Percentiles rank a stretch among this genome's conserved stretches.
Evolutionary conservation across 2,113 vertebrate genomes (phyloP).

Genomic region (Manacus vitellinus): DNA sequence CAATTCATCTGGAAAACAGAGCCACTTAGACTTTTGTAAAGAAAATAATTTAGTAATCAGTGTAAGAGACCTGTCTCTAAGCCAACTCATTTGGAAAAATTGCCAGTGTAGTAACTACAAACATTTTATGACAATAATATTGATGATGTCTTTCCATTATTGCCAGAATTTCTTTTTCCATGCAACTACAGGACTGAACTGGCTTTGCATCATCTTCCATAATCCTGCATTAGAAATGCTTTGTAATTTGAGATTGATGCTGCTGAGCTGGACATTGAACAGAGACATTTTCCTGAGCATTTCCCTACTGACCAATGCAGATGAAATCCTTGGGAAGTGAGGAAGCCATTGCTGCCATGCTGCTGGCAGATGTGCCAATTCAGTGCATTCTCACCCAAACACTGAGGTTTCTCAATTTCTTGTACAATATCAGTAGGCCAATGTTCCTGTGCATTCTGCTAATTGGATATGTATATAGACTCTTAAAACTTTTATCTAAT

Average conservation of each 20-base stretch:
- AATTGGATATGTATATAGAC: too few species aligned
- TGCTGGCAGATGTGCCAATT: background rate
- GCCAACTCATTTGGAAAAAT: background rate
- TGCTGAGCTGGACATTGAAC: background rate
- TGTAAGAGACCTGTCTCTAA: background rate
- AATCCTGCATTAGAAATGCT: background rate
- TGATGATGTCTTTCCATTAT: background rate
- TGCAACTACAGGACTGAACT: background rate
- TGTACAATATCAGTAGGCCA: background rate
- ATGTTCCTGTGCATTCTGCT: background rate
- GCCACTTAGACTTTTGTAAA: background rate
- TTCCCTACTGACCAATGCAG: background rate
- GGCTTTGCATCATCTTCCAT: background rate
- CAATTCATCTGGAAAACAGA: conserved; percentile 20
- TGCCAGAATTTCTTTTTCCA: background rate
- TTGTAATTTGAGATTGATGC: background rate
- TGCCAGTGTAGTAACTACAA: background rate
- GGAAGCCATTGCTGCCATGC: rapidly evolving
- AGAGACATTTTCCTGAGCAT: background rate
- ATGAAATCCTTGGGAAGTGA: background rate
- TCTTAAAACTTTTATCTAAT: background rate
- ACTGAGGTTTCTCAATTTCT: background rate
- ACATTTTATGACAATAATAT: background rate
- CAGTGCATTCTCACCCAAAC: background rate
- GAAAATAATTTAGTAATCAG: conserved; percentile 19